Percentiles rank a stretch among this genome's conserved stretches.
Evolutionary conservation across 1,140 invertebrate genomes (phyloP).

Genomic region (Orius insidiosus): DNA sequence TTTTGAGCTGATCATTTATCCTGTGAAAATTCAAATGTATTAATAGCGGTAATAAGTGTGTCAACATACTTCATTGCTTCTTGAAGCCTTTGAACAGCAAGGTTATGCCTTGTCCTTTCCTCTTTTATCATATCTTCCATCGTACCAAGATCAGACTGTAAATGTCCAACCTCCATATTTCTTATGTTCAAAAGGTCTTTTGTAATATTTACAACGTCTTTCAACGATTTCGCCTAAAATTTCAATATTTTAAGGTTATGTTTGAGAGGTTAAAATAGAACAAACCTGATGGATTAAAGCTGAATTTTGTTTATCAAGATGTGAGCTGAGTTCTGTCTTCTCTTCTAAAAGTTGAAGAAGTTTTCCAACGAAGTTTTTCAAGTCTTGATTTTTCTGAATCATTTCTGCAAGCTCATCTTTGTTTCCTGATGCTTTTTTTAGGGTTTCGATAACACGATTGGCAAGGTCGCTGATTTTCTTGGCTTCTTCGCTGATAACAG

Average conservation of each 20-base stretch:
- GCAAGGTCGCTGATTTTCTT: constrained; percentile 5
- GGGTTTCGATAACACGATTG: constrained; percentile 7
- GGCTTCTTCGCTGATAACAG: too few species aligned
- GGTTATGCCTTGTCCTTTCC: constrained; percentile 46
- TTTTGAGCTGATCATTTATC: constrained; percentile 51
- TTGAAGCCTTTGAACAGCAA: constrained; percentile 47
- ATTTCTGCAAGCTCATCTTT: neutral
- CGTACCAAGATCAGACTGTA: constrained; percentile 46
- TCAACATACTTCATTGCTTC: constrained; percentile 31
- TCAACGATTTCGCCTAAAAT: constrained; percentile 34
- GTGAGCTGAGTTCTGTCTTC: constrained; percentile 17
- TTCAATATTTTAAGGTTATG: constrained; percentile 4
- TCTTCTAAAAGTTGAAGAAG: constrained; percentile 20
- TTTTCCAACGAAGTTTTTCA: constrained; percentile 19
- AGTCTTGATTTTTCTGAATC: constrained; percentile 16
- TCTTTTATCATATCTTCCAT: constrained; percentile 49
- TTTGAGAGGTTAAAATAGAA: neutral
- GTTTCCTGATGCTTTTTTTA: constrained; percentile 3
- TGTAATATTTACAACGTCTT: constrained; percentile 57
- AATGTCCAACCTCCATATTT: constrained; percentile 55
- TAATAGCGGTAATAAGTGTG: neutral
- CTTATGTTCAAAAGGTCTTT: constrained; percentile 58
- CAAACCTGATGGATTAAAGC: constrained; percentile 19
- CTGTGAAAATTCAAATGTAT: constrained; percentile 15
- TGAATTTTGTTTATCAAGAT: constrained; percentile 18